These are phyloP conservation scores for Muscicapa adusta DNA, from an alignment of 2,113 vertebrate genomes.

Conservation along the genomic window DNA sequence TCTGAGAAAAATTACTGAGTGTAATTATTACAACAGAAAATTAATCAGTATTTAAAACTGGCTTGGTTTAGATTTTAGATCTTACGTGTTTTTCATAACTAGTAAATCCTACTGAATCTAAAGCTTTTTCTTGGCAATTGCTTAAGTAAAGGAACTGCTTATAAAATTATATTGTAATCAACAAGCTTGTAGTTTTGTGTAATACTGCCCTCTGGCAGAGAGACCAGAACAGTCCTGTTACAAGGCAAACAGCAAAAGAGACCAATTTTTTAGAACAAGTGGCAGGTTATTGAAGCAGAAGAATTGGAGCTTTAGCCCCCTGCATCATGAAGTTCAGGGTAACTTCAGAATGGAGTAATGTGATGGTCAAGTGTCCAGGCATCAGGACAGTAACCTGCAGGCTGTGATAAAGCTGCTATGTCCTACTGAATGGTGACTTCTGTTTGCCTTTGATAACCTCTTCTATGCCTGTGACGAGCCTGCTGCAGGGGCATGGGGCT, in stretches of 20 bases:
- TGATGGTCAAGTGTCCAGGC: background rate
- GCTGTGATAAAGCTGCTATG: background rate
- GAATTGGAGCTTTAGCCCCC: background rate
- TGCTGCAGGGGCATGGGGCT: background rate
- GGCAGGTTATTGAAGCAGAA: background rate
- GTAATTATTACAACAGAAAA: background rate
- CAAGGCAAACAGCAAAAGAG: background rate
- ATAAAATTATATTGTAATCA: background rate
- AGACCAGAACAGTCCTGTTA: background rate
- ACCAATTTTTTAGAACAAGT: background rate
- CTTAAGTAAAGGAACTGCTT: slow-evolving; percentile 2
- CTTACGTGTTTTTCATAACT: background rate
- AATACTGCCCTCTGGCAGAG: slow-evolving; percentile 43
- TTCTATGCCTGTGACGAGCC: background rate
- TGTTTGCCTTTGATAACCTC: background rate
- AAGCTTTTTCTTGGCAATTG: background rate
- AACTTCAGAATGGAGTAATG: background rate
- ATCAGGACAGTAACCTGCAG: background rate
- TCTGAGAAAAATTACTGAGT: background rate
- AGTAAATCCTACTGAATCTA: background rate
- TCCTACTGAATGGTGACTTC: background rate
- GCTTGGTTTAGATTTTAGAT: background rate
- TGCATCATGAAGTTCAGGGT: background rate
- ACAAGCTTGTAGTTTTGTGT: background rate
- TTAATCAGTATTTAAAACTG: background rate